Conservation (phyloP, 2,113 vertebrate genomes). For the Alouatta palliata region DNA sequence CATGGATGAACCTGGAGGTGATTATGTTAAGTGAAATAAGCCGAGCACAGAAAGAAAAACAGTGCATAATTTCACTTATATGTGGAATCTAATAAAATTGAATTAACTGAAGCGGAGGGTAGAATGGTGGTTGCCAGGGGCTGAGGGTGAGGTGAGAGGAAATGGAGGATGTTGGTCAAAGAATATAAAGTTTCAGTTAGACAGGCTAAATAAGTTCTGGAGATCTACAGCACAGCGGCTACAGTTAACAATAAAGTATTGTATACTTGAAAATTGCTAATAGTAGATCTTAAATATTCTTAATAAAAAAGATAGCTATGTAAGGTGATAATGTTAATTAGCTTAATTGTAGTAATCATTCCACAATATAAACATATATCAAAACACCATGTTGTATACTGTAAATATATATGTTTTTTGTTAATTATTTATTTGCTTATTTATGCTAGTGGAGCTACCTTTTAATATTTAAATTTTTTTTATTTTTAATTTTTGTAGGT, state of each 20-base stretch:
- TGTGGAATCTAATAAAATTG: neutral
- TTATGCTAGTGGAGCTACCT: too few relatives aligned
- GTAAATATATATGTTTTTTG: neutral
- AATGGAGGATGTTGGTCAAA: neutral
- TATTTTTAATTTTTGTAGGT: too few relatives aligned
- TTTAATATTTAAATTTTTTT: too few relatives aligned
- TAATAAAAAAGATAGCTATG: neutral
- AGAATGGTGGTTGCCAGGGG: neutral
- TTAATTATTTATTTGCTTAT: neutral
- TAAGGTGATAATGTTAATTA: neutral
- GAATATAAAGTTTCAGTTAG: neutral
- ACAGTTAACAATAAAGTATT: neutral
- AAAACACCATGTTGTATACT: neutral
- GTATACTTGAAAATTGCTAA: neutral
- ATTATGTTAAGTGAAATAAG: neutral
- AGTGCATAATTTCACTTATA: neutral
- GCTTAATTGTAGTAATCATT: neutral
- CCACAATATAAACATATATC: neutral
- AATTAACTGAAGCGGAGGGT: neutral
- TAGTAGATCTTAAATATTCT: neutral
- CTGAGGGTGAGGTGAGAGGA: neutral
- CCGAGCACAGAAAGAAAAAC: neutral
- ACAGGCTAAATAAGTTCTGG: neutral
- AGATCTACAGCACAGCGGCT: neutral
- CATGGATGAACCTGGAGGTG: neutral